Evolutionary conservation across 37 sponge, comb jelly and placozoan species (phyloP).

Genomic region (Agelas oroides): DNA sequence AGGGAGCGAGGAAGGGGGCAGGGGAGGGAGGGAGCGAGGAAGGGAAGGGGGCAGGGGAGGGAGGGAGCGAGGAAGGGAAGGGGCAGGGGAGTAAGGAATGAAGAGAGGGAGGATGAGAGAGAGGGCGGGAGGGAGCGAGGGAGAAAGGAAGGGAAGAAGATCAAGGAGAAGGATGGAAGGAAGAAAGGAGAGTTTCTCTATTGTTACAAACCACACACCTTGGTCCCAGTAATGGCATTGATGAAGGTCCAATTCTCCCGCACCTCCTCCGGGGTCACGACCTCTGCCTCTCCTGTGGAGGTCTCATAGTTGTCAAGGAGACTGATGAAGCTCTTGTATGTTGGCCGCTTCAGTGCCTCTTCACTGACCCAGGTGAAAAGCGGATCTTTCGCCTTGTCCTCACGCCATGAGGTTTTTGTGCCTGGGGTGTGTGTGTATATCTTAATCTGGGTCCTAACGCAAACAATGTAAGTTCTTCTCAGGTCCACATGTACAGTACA

Average conservation of each 20-base stretch:
- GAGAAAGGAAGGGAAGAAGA: too few species aligned
- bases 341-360: slow-evolving; percentile 69
- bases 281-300: slow-evolving; percentile 70
- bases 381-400: slow-evolving; percentile 76
- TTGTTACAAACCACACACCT: slow-evolving; percentile 1
- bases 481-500: too few species aligned
- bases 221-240: slow-evolving; percentile 72
- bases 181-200: neutral
- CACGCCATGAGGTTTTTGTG: slow-evolving; percentile 65
- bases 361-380: slow-evolving; percentile 79
- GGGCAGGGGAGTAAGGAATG: too few species aligned
- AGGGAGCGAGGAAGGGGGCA: too few species aligned
- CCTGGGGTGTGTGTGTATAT: slow-evolving; percentile 13
- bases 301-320: slow-evolving; percentile 95
- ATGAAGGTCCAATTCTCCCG: slow-evolving; percentile 86
- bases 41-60: too few species aligned
- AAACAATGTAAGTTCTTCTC: neutral
- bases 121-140: too few species aligned
- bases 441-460: neutral
- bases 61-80: too few species aligned
- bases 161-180: too few species aligned
- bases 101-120: too few species aligned
- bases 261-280: slow-evolving; percentile 81
- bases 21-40: too few species aligned
- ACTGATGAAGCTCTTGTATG: slow-evolving; percentile 80